Evolutionary conservation across 2,888 invertebrate genomes (phyloP).

Genomic region (Tetranychus truncatus): DNA sequence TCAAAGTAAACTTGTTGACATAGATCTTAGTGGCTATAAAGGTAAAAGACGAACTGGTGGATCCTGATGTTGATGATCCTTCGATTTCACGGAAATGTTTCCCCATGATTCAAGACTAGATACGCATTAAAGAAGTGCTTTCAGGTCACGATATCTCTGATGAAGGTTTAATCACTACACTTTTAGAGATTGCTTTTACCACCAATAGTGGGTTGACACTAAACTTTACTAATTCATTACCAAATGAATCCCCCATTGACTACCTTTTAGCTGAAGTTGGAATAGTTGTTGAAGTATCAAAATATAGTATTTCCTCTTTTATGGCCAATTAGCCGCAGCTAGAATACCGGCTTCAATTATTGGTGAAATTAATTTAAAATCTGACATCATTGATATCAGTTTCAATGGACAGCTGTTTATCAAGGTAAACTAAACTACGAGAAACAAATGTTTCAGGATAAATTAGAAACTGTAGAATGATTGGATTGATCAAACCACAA

Average conservation of each 20-base stretch:
- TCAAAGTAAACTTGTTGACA: slow-evolving; percentile 46
- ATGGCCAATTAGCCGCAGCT: slow-evolving; percentile 42
- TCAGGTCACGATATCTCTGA: slow-evolving; percentile 93
- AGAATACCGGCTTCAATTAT: slow-evolving; percentile 48
- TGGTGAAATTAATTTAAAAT: slow-evolving; percentile 38
- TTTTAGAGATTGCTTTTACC: slow-evolving; percentile 89
- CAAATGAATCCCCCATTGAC: slow-evolving; percentile 37
- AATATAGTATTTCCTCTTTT: slow-evolving; percentile 41
- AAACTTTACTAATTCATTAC: slow-evolving; percentile 17
- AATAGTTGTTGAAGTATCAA: slow-evolving; percentile 55
- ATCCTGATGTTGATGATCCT: slow-evolving; percentile 62
- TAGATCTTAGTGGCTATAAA: slow-evolving; percentile 42
- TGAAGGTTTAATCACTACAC: slow-evolving; percentile 72
- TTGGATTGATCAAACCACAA: too few species aligned
- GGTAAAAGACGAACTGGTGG: slow-evolving; percentile 61
- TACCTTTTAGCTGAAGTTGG: slow-evolving; percentile 68
- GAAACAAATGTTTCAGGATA: too few species aligned
- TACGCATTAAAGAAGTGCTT: slow-evolving; percentile 49
- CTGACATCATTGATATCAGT: too few species aligned
- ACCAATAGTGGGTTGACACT: slow-evolving; percentile 57
- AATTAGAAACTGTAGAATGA: too few species aligned
- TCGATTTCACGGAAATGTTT: slow-evolving; percentile 53
- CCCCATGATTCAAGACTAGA: slow-evolving; percentile 57
- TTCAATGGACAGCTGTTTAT: slow-evolving; percentile 44
- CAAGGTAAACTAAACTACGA: slow-evolving; percentile 31